phyloP scores from a whole-genome alignment of 2,113 vertebrate species.

The Axis porcinus region DNA sequence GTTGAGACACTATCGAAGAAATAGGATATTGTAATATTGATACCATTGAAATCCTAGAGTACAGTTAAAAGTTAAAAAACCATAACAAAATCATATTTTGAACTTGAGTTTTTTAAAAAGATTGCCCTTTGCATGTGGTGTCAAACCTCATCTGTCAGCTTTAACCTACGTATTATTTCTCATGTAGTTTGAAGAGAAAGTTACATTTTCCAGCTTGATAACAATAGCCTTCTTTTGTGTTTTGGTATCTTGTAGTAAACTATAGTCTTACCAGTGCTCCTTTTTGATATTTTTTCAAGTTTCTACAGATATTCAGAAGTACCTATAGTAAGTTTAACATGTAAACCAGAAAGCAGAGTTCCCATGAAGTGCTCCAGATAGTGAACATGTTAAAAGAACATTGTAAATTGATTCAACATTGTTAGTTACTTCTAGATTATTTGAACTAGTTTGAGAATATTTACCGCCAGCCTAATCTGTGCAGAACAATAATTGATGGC shows the following conservation, averaged over 20 bases:
- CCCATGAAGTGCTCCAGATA: background rate
- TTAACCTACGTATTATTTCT: background rate
- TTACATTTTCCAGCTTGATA: background rate
- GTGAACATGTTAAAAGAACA: background rate
- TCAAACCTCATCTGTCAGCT: background rate
- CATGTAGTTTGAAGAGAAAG: background rate
- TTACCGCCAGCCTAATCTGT: background rate
- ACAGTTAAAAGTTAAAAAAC: background rate
- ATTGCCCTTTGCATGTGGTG: background rate
- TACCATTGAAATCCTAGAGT: background rate
- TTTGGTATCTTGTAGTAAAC: background rate
- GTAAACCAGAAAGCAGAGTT: background rate
- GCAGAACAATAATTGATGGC: background rate
- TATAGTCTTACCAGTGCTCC: background rate
- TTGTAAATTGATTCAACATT: background rate
- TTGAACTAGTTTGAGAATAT: background rate
- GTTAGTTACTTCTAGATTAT: background rate
- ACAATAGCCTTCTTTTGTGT: background rate
- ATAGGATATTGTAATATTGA: background rate
- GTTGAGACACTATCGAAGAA: background rate
- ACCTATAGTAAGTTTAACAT: too few species aligned
- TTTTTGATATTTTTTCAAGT: background rate
- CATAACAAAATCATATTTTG: background rate
- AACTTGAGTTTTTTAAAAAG: background rate
- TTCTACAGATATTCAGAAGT: background rate